phyloP scores from a whole-genome alignment of 2,113 vertebrate species.

The Stegastes partitus region DNA sequence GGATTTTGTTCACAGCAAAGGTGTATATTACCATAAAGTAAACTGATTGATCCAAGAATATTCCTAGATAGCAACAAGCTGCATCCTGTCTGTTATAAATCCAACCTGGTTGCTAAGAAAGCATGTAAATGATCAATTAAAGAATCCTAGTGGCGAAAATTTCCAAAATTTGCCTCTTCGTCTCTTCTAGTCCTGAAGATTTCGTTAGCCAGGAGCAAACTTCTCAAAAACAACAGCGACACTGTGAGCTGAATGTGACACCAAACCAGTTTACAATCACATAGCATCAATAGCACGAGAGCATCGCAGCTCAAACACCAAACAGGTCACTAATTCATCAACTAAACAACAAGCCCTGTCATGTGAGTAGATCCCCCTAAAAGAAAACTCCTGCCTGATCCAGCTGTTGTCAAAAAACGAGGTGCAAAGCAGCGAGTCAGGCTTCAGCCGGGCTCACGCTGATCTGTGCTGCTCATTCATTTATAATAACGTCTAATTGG shows the following conservation, averaged over 20 bases:
- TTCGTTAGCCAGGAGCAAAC: no score
- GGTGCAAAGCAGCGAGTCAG: not conserved
- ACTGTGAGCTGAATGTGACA: no score
- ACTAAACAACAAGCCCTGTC: no score
- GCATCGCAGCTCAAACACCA: no score
- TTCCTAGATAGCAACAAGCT: not conserved
- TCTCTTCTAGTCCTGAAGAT: not conserved
- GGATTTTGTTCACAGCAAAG: no score
- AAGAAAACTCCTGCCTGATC: not conserved
- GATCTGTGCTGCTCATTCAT: not conserved
- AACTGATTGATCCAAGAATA: no score
- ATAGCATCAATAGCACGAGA: no score
- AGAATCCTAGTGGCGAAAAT: not conserved
- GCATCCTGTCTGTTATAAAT: constrained; percentile 14
- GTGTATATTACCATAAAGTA: no score
- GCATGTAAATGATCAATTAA: not conserved
- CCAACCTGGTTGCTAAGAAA: constrained; percentile 6
- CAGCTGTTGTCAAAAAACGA: not conserved
- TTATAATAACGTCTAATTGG: not conserved
- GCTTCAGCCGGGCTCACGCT: not conserved
- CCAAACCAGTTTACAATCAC: no score
- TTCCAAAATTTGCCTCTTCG: no score
- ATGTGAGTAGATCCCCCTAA: not conserved
- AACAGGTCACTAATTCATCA: no score
- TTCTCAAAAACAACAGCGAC: no score